Base-by-base conservation (phyloP, 30 jellyfish, hydroid and myxozoan species). In the Catostylus mosaicus region DNA sequence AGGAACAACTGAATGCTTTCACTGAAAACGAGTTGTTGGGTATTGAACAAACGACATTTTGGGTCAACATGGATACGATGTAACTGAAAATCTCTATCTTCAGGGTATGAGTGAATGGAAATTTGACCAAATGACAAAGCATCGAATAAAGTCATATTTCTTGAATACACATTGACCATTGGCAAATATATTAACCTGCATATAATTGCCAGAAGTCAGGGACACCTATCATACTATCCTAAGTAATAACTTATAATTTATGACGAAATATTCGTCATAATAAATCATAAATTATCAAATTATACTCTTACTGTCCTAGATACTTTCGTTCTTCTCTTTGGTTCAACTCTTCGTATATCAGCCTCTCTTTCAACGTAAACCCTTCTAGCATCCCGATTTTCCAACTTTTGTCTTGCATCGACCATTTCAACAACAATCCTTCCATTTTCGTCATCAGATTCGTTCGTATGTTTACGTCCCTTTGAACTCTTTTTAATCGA, bases 271-370 rank as follows among this genome's bases (percentile, higher is more conserved):
- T 14, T 5, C 54, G 7, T 5, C 54, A 40, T 40, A 5, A 5
- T 40, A 40, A 14, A 5, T 14, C 4, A 50, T 27, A 50, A 16
- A 50, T 16, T 18, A 50, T 50, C 8, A 59, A 12, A 12, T 59
- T 59, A 59, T 27, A 37, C 38, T 59, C 88, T 56, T 3, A 77
- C 78, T 16, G 88, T 77, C 52, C 88, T 77, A 6, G 88, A 61
- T 0, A 77, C 46, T 37, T 57, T 77, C 0, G n/a, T 51, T 38
- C 38, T 77, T 70, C 30, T 77, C 35, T 72, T 56, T 26, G 88
- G 4, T 57, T 77, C 88, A 20, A 77, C 67, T 38, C 78, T 70
- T 45, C 88, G 66, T 22, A 77, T 59, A 46, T 77, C 88, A 35
- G 35, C 64, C 31, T 77, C 88, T 36, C 70, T 76, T 57, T 76